phyloP scores from a whole-genome alignment of 2,888 invertebrate species.

The Chaetogeoica ovagalla region DNA sequence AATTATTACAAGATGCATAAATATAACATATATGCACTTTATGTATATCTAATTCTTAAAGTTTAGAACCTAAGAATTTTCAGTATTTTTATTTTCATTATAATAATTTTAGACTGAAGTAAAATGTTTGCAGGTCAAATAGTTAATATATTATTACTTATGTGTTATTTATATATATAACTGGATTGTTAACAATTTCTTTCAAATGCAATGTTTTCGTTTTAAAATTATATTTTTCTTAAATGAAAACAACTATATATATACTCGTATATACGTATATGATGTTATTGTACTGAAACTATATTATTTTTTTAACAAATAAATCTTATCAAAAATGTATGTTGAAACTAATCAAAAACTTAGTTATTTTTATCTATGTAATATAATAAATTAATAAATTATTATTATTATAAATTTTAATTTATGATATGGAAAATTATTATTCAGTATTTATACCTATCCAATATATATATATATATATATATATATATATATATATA shows the following conservation, averaged over 20 bases:
- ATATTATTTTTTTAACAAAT: slow-evolving; percentile 26
- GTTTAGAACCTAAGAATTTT: not conserved
- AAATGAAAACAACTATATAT: not conserved
- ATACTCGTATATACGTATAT: not conserved
- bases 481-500: not conserved
- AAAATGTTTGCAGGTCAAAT: slow-evolving; percentile 28
- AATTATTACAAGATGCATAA: not conserved
- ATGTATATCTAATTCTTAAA: not conserved
- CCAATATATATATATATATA: not conserved
- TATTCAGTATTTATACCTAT: not conserved
- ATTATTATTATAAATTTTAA: not conserved
- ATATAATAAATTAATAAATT: not conserved
- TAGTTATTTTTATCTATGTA: not conserved
- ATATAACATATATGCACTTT: not conserved
- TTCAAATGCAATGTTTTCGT: slow-evolving; percentile 3
- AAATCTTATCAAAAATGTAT: slow-evolving; percentile 8
- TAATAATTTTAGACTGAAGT: slow-evolving; percentile 35
- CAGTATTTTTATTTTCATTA: slow-evolving; percentile 27
- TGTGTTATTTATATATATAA: slow-evolving; percentile 13
- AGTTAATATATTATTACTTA: not conserved
- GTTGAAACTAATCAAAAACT: slow-evolving; percentile 4
- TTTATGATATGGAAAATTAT: not conserved
- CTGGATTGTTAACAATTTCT: slow-evolving; percentile 26
- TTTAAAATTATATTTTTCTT: slow-evolving; percentile 16
- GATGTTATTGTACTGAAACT: not conserved